phyloP scores from a whole-genome alignment of 2,113 vertebrate species.

The Corynorhinus townsendii region DNA sequence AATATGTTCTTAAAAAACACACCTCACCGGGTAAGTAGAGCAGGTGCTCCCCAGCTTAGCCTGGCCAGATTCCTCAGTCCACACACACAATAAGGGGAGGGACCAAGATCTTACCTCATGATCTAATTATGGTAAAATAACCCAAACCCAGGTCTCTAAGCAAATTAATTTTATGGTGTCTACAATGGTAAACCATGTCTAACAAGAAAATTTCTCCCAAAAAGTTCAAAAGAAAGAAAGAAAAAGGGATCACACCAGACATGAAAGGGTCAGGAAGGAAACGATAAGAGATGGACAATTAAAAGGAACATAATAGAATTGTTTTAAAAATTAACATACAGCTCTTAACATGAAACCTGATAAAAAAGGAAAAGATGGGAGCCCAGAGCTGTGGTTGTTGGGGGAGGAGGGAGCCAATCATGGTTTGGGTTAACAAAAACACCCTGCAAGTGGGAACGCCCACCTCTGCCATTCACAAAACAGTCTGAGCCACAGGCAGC shows the following conservation, averaged over 20 bases:
- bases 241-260: conserved; percentile 1
- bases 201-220: conserved; percentile 6
- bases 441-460: not conserved
- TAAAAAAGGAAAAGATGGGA: not conserved
- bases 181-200: conserved; percentile 41
- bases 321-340: not conserved
- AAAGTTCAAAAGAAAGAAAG: conserved; percentile 38
- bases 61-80: not conserved
- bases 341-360: not conserved
- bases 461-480: not conserved
- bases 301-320: not conserved
- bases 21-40: not conserved
- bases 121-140: conserved; percentile 44
- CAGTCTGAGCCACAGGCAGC: not conserved
- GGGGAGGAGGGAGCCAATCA: too few relatives aligned
- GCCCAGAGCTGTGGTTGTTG: too few relatives aligned
- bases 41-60: conserved; percentile 58
- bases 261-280: not conserved
- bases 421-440: not conserved
- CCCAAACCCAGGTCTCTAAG: not conserved
- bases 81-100: not conserved
- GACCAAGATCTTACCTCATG: conserved; percentile 24
- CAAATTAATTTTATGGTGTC: conserved; percentile 9
- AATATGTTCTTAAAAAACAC: conserved; percentile 33
- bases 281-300: not conserved